Evolutionary conservation across 2,888 invertebrate genomes (phyloP).

Genomic region (Tachystola acroxantha): DNA sequence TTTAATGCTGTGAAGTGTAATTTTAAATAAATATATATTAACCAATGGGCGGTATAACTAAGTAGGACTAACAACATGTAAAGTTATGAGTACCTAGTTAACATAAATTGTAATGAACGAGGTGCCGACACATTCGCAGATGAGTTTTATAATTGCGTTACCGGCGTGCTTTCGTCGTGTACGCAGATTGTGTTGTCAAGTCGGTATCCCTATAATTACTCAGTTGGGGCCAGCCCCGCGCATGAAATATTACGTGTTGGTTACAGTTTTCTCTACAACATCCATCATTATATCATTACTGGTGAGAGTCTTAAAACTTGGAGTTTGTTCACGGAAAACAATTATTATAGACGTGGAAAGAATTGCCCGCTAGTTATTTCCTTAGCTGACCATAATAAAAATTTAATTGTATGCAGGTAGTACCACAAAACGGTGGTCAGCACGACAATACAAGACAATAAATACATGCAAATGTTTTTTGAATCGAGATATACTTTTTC

Average conservation of each 20-base stretch:
- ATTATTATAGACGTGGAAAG: slow-evolving; percentile 18
- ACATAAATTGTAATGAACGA: slow-evolving; percentile 12
- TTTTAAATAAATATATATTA: too few relatives aligned
- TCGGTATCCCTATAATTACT: slow-evolving; percentile 32
- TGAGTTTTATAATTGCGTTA: slow-evolving; percentile 27
- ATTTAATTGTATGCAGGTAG: too few relatives aligned
- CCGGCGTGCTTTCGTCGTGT: slow-evolving; percentile 8
- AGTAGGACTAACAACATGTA: too few relatives aligned
- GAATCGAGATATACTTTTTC: too few relatives aligned
- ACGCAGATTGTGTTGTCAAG: slow-evolving; percentile 36
- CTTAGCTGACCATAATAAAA: too few relatives aligned
- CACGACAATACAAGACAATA: too few relatives aligned
- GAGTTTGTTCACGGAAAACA: slow-evolving; percentile 31
- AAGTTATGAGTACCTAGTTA: too few relatives aligned
- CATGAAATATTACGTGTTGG: slow-evolving; percentile 40
- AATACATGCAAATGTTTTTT: too few relatives aligned
- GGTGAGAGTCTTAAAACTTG: slow-evolving; percentile 23
- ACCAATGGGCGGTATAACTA: too few relatives aligned
- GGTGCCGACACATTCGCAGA: slow-evolving; percentile 23
- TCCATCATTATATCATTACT: slow-evolving; percentile 40
- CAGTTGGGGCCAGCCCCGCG: slow-evolving; percentile 24
- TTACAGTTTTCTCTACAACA: slow-evolving; percentile 26
- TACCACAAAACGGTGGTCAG: too few relatives aligned
- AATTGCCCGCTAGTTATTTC: too few relatives aligned
- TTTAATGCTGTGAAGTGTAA: too few relatives aligned